Conservation (phyloP, 1,140 invertebrate genomes). For the Vanessa atalanta region DNA sequence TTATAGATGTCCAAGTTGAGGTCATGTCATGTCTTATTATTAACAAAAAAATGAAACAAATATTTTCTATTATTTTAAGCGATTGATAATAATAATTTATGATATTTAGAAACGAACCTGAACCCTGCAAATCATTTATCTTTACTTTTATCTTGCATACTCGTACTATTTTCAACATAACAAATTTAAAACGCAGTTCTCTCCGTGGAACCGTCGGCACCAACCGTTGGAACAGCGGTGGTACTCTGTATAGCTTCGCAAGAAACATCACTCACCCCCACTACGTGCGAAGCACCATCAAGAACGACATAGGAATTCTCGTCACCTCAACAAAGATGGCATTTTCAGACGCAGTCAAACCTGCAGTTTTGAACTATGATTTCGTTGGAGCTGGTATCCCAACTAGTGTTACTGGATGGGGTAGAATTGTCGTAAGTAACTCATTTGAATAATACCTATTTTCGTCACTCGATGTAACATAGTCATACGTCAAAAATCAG, state of each 20-base stretch:
- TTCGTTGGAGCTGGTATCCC: constrained; percentile 39
- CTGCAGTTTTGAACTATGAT: constrained; percentile 38
- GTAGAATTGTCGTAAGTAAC: constrained; percentile 44
- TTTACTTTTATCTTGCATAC: not conserved
- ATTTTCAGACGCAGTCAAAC: constrained; percentile 23
- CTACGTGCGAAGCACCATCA: constrained; percentile 41
- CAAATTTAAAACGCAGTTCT: not conserved
- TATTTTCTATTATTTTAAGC: too few relatives aligned
- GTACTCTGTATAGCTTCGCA: constrained; percentile 36
- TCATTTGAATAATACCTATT: not conserved
- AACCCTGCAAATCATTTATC: constrained; percentile 28
- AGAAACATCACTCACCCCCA: constrained; percentile 47
- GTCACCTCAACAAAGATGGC: constrained; percentile 42
- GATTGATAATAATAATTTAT: too few relatives aligned
- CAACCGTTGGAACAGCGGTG: constrained; percentile 51
- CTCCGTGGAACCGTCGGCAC: constrained; percentile 51
- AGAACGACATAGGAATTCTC: constrained; percentile 56
- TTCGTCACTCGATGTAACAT: not conserved
- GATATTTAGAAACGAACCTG: not conserved
- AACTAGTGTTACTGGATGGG: constrained; percentile 44
- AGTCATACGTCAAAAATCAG: too few relatives aligned
- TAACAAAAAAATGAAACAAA: too few relatives aligned
- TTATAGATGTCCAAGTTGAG: too few relatives aligned
- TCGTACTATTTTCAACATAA: not conserved
- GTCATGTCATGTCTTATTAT: too few relatives aligned